Evolutionary conservation across 2,113 vertebrate genomes (phyloP).

Genomic region (Nothobranchius kuhntae): DNA sequence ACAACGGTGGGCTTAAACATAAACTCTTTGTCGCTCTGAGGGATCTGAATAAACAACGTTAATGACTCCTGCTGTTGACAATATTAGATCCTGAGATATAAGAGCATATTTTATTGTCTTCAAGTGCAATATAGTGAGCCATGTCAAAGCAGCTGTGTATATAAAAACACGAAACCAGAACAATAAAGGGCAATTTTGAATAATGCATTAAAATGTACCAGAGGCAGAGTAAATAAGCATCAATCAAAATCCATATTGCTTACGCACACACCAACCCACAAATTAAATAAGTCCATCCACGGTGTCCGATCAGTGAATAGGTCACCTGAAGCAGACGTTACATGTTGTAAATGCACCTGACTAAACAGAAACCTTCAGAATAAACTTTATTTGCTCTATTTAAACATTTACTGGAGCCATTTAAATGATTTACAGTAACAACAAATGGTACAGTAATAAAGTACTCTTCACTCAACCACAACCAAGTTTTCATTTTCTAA

Average conservation of each 20-base stretch:
- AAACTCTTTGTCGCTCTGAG: not conserved
- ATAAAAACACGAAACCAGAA: slow-evolving; percentile 29
- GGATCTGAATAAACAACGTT: slow-evolving; percentile 8
- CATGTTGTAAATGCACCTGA: slow-evolving; percentile 15
- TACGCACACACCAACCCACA: slow-evolving; percentile 23
- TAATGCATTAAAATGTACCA: slow-evolving; percentile 57
- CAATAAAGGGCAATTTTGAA: slow-evolving; percentile 56
- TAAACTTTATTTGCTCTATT: slow-evolving; percentile 22
- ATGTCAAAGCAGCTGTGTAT: slow-evolving; percentile 5
- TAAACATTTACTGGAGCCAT: slow-evolving; percentile 13
- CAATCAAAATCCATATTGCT: slow-evolving; percentile 29
- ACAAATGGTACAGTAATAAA: slow-evolving; percentile 12
- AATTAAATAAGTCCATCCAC: slow-evolving; percentile 19
- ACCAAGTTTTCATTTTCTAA: slow-evolving; percentile 53
- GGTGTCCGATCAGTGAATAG: slow-evolving; percentile 16
- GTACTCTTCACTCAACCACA: slow-evolving; percentile 24
- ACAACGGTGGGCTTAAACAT: not conserved
- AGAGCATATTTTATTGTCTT: slow-evolving; percentile 28
- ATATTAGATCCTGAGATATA: slow-evolving; percentile 14
- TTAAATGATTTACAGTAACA: slow-evolving; percentile 20
- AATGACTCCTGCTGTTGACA: slow-evolving; percentile 9
- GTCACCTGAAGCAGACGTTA: slow-evolving; percentile 25
- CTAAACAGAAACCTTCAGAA: slow-evolving; percentile 22
- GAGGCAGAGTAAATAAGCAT: slow-evolving; percentile 51
- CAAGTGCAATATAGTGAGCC: slow-evolving; percentile 18